These are phyloP conservation scores for Stigmatopora nigra DNA, from an alignment of 2,113 vertebrate species.

Conservation along the genomic window DNA sequence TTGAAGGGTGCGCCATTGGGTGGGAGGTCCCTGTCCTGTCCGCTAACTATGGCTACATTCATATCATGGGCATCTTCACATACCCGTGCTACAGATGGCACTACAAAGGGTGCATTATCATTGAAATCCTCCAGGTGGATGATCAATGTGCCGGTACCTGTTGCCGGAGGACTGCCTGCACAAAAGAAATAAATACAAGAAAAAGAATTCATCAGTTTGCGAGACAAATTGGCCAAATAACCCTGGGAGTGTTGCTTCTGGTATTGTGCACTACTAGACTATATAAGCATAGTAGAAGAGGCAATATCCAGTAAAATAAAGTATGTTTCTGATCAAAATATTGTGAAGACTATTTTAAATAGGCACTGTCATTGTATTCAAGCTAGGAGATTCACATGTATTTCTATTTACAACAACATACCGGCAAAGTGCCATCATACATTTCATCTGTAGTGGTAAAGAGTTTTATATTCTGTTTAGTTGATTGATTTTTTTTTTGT, in stretches of 20 bases:
- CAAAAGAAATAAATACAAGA: slow-evolving; percentile 13
- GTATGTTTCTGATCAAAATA: background rate
- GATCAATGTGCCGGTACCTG: slow-evolving; percentile 86
- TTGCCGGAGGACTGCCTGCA: slow-evolving; percentile 84
- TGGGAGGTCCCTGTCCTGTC: slow-evolving; percentile 83
- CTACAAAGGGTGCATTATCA: slow-evolving; percentile 84
- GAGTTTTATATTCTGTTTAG: background rate
- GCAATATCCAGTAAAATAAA: background rate
- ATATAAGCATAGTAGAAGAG: background rate
- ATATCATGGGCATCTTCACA: slow-evolving; percentile 88
- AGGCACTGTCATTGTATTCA: background rate
- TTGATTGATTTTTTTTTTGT: slow-evolving; percentile 14
- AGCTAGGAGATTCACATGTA: background rate
- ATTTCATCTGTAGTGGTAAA: slow-evolving; percentile 6
- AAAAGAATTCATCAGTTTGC: background rate
- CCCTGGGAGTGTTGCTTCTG: background rate
- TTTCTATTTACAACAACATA: slow-evolving; percentile 8
- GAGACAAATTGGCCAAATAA: background rate
- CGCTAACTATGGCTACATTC: slow-evolving; percentile 82
- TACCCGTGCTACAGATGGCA: slow-evolving; percentile 81
- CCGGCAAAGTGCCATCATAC: background rate
- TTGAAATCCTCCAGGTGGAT: slow-evolving; percentile 88
- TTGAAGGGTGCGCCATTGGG: slow-evolving; percentile 91
- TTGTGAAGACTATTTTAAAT: background rate
- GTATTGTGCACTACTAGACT: background rate